Evolutionary conservation across 1,140 invertebrate species (phyloP), one percentile per base, ranked within the genome.

Genomic region (Carposina sasakii): DNA sequence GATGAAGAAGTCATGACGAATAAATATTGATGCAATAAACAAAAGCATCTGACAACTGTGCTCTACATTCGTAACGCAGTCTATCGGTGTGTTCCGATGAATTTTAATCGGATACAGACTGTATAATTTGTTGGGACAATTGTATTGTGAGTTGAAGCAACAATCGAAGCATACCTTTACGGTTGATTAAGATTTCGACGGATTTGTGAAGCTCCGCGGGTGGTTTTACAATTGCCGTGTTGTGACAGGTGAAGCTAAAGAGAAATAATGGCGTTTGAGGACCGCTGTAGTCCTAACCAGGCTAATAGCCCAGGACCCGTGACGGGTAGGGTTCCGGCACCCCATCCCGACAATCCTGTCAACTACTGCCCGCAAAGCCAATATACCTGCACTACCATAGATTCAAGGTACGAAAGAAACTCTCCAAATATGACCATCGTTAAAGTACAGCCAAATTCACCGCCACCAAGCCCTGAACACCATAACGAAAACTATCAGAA

Each of bases 251-350:
- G n/a, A n/a, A n/a, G n/a, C n/a, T n/a, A 15, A 12, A 37, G n/a
- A 10, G 34, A 22, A 16, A 60, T 58, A 63, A 89, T 89, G 88
- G 88, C 88, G 48, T 87, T 88, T 45, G 88, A 89, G 81, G 87
- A 88, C 65, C 84, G 87, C 26, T 88, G 87, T 79, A 88, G 87
- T 75, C 87, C 87, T 53, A 87, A 85, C 60, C 84, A 87, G 75
- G 88, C 87, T 45, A 87, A 85, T 67, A 88, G 86, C 54, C 83
- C 81, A 1, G 81, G 79, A 1, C 81, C 81, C 0, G 70, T 81
- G 0, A 54, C 73, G 0, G 70, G 76, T 0, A 68, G 76, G 52
- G 73, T 77, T 1, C 82, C 82, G 1, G 68, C 73, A 0, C 73
- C 81, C 0, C 71, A 81, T n/a, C 40, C 68, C 0, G 73, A 65